These are phyloP conservation scores for Wasmannia auropunctata DNA, from an alignment of 1,140 invertebrate species.

Conservation along the genomic window DNA sequence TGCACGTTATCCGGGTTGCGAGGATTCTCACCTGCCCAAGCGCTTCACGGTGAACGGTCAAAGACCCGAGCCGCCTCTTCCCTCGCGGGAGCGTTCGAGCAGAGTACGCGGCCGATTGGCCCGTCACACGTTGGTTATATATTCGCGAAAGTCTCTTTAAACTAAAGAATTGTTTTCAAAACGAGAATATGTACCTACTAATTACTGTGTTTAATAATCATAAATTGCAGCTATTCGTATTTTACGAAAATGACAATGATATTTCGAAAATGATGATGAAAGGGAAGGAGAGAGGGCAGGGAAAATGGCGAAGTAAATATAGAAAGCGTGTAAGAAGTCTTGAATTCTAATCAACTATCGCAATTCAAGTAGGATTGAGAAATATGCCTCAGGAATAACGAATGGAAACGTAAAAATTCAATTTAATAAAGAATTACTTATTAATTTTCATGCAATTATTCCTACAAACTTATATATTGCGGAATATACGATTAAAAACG, in stretches of 20 bases:
- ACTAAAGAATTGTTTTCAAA: not conserved
- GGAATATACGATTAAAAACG: no score
- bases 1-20: not conserved
- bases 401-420: not conserved
- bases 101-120: not conserved
- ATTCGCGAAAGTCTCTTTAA: not conserved
- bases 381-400: not conserved
- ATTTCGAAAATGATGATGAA: not conserved
- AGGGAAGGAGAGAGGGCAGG: no score
- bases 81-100: not conserved
- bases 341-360: slow-evolving; percentile 17
- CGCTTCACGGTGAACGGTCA: slow-evolving; percentile 26
- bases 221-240: not conserved
- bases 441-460: not conserved
- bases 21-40: not conserved
- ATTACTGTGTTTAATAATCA: not conserved
- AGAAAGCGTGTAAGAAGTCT: not conserved
- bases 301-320: not conserved
- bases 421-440: not conserved
- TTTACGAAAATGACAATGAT: not conserved
- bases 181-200: not conserved
- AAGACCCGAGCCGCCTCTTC: slow-evolving; percentile 16
- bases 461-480: not conserved
- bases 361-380: not conserved
- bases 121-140: not conserved